A percentile compares a stretch with the other conserved stretches of the same genome.
Conservation (phyloP, 2,888 invertebrate genomes). For the Stenodera caucasica region DNA sequence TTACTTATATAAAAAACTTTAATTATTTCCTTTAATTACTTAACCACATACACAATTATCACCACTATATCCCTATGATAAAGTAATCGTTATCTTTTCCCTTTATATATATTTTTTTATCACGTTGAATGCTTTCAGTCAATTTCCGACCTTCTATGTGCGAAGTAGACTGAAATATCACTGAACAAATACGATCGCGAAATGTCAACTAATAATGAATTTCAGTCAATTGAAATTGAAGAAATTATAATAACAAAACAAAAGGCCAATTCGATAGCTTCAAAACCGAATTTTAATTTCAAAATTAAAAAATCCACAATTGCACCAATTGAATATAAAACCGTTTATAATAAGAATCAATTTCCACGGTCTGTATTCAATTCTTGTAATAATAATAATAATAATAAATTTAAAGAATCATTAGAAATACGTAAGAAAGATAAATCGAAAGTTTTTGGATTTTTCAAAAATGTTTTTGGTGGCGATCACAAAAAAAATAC, state of each 20-base stretch:
- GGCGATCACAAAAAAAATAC: background rate
- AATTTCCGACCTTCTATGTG: background rate
- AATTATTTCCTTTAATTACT: background rate
- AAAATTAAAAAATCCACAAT: slow-evolving; percentile 37
- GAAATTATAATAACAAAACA: slow-evolving; percentile 11
- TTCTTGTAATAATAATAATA: background rate
- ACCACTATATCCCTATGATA: background rate
- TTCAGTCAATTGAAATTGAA: slow-evolving; percentile 12
- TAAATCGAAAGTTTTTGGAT: background rate
- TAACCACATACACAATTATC: slow-evolving; percentile 1
- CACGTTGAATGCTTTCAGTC: background rate
- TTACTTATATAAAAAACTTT: too few species aligned
- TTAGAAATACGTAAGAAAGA: background rate
- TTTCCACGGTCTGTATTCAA: slow-evolving; percentile 31
- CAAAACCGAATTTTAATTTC: slow-evolving; percentile 17
- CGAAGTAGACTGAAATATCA: background rate
- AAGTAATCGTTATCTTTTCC: background rate
- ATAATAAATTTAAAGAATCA: background rate
- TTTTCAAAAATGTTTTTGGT: background rate
- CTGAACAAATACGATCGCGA: background rate
- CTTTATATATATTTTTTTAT: background rate
- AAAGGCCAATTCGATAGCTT: slow-evolving; percentile 10
- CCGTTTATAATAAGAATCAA: slow-evolving; percentile 30
- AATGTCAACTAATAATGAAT: slow-evolving; percentile 5
- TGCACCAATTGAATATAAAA: slow-evolving; percentile 37